These are phyloP conservation scores for Tetragnatha montana DNA, from an alignment of 2,888 invertebrate genomes.

Conservation along the genomic window DNA sequence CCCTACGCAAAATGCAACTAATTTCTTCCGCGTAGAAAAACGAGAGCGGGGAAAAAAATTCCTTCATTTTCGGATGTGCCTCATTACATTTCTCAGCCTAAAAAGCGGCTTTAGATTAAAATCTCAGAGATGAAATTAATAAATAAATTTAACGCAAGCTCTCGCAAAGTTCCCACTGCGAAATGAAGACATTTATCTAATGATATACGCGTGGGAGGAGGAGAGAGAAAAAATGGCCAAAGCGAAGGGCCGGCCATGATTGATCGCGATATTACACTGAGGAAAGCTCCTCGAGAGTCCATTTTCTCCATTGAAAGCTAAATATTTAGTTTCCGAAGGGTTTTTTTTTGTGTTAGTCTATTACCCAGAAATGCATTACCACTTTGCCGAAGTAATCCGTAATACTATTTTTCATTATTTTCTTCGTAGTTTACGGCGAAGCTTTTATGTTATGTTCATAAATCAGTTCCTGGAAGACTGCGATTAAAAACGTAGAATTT, in stretches of 20 bases:
- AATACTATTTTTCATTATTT: too few species aligned
- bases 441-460: too few species aligned
- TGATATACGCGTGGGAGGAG: conserved; percentile 15
- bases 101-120: conserved; percentile 64
- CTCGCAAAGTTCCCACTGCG: conserved; percentile 10
- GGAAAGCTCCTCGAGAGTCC: not conserved
- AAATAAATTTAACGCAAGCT: conserved; percentile 70
- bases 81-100: conserved; percentile 61
- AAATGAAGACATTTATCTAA: conserved; percentile 68
- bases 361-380: too few species aligned
- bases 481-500: too few species aligned
- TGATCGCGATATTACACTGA: conserved; percentile 20
- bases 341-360: not conserved
- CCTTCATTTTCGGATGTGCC: conserved; percentile 66
- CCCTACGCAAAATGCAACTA: conserved; percentile 59
- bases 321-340: not conserved
- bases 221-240: not conserved
- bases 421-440: too few species aligned
- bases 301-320: not conserved
- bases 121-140: conserved; percentile 69
- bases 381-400: too few species aligned
- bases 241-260: conserved; percentile 8
- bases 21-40: conserved; percentile 56
- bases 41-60: conserved; percentile 52
- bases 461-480: too few species aligned